These are phyloP conservation scores for Oncorhynchus tshawytscha DNA, from an alignment of 2,113 vertebrate species.

Conservation along the genomic window DNA sequence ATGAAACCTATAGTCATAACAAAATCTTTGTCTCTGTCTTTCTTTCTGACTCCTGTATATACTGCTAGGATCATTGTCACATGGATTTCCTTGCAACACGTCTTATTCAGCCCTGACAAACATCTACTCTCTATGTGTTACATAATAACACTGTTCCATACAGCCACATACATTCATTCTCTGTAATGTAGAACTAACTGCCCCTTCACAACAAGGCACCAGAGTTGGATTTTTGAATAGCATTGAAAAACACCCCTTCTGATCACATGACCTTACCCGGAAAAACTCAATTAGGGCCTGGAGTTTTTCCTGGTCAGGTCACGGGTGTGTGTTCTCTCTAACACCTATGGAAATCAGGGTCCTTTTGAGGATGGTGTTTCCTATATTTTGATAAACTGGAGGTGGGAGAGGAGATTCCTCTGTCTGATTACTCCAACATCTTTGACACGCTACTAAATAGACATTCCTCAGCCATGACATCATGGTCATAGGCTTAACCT, in stretches of 20 bases:
- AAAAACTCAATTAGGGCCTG: neutral
- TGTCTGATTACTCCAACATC: constrained; percentile 9
- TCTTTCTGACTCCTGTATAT: neutral
- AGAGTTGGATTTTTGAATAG: neutral
- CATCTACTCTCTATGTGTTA: no score
- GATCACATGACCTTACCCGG: neutral
- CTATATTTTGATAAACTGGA: neutral
- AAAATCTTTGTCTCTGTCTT: neutral
- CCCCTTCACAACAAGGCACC: neutral
- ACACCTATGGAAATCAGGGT: neutral
- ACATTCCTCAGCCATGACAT: constrained; percentile 57
- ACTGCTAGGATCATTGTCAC: no score
- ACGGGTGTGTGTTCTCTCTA: neutral
- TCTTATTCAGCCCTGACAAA: no score
- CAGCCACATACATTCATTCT: neutral
- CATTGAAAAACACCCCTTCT: neutral
- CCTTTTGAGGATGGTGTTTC: neutral
- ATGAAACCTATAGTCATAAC: neutral
- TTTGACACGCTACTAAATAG: neutral
- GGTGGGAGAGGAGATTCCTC: constrained; percentile 7
- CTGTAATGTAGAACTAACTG: neutral
- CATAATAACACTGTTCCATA: no score
- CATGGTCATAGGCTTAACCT: constrained; percentile 30
- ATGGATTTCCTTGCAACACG: no score
- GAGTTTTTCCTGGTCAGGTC: neutral